Evolutionary conservation across 2,888 invertebrate genomes (phyloP).

Genomic region (Dromius quadrimaculatus): DNA sequence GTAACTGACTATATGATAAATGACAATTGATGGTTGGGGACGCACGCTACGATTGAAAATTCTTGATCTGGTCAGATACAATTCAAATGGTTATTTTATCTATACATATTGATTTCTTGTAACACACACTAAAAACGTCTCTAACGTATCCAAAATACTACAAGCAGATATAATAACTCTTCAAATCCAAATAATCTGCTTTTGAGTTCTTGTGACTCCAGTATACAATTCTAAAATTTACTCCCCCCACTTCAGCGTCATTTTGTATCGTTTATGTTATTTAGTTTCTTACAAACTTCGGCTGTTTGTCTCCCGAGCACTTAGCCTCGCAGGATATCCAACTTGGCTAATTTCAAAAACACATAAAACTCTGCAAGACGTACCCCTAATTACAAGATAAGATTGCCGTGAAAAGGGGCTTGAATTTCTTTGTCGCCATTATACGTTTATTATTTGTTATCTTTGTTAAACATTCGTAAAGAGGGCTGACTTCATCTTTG

Average conservation of each 20-base stretch:
- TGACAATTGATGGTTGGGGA: constrained; percentile 23
- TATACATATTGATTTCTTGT: too few relatives aligned
- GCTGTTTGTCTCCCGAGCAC: constrained; percentile 38
- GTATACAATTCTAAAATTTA: too few relatives aligned
- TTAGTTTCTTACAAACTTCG: constrained; percentile 21
- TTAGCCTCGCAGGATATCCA: constrained; percentile 27
- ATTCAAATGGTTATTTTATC: too few relatives aligned
- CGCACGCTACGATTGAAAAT: constrained; percentile 18
- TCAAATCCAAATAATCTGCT: too few relatives aligned
- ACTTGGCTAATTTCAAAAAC: constrained; percentile 61
- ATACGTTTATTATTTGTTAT: constrained; percentile 44
- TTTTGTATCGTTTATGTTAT: not conserved
- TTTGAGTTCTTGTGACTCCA: too few relatives aligned
- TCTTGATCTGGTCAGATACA: too few relatives aligned
- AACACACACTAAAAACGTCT: too few relatives aligned
- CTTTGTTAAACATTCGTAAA: not conserved
- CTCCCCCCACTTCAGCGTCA: not conserved
- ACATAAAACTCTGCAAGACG: constrained; percentile 59
- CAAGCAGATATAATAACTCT: too few relatives aligned
- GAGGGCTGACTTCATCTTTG: not conserved
- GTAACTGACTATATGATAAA: constrained; percentile 25
- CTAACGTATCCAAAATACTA: too few relatives aligned
- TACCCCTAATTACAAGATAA: constrained; percentile 62
- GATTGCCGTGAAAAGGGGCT: constrained; percentile 59
- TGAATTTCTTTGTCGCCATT: constrained; percentile 57